A percentile compares a stretch with the other conserved stretches of the same genome.
These are phyloP conservation scores for Pseudococcus longispinus DNA, from an alignment of 2,888 invertebrate species.

Conservation along the genomic window DNA sequence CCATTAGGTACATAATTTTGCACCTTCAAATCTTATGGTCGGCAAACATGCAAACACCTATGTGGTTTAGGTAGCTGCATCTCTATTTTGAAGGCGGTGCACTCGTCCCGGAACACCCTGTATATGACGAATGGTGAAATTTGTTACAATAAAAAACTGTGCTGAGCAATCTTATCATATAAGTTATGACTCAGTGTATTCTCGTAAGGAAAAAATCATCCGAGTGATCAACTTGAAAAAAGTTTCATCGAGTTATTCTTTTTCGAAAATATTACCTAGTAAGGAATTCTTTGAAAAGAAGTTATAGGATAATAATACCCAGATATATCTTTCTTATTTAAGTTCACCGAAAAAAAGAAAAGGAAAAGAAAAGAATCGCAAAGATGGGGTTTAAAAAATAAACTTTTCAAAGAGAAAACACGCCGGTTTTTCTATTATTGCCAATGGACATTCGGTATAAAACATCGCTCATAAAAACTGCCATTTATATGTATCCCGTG, in stretches of 20 bases:
- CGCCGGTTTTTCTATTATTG: background rate
- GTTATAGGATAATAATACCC: background rate
- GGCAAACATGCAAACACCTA: too few relatives aligned
- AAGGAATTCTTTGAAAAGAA: background rate
- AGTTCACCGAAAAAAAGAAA: background rate
- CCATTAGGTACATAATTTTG: too few relatives aligned
- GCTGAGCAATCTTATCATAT: background rate
- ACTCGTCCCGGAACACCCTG: too few relatives aligned
- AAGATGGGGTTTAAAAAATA: background rate
- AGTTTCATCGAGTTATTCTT: background rate
- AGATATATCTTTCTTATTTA: conserved; percentile 1
- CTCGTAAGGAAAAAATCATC: background rate
- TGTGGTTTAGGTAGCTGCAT: too few relatives aligned
- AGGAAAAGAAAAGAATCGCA: background rate
- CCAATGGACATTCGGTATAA: background rate
- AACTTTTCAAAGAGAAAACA: conserved; percentile 17
- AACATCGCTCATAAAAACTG: background rate
- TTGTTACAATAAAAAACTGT: background rate
- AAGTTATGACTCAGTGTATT: background rate
- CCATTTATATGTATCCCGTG: background rate
- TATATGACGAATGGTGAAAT: background rate
- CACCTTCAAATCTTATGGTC: too few relatives aligned
- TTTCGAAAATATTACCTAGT: background rate
- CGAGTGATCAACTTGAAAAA: background rate
- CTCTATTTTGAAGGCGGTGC: too few relatives aligned